Evolutionary conservation across 2,797 vertebrate species (phyloP).

Genomic region (Cryptoprocta ferox): DNA sequence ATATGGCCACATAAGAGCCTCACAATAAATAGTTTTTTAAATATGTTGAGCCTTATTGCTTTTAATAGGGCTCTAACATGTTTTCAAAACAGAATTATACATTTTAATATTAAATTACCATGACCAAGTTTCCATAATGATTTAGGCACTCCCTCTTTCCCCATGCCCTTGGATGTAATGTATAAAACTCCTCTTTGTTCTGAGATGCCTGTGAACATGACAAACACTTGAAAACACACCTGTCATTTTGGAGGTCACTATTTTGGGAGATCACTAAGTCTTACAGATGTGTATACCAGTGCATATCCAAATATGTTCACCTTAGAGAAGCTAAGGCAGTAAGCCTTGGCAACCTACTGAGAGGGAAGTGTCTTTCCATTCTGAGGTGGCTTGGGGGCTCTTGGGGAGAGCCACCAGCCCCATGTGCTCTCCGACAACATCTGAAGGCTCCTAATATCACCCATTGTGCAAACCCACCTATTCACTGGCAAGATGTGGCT

Average conservation of each 20-base stretch:
- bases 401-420: background rate
- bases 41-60: background rate
- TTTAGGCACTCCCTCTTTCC: background rate
- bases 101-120: background rate
- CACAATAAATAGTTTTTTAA: background rate
- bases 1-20: background rate
- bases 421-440: background rate
- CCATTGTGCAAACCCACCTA: conserved; percentile 16
- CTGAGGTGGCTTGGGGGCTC: background rate
- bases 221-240: background rate
- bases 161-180: background rate
- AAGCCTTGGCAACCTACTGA: background rate
- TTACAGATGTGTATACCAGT: background rate
- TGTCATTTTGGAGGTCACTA: background rate
- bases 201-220: background rate
- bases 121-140: background rate
- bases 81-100: conserved; percentile 24
- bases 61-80: background rate
- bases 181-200: background rate
- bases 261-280: background rate
- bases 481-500: background rate
- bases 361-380: background rate
- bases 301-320: background rate
- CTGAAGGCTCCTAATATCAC: background rate
- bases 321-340: background rate